Evolutionary conservation across 2,888 invertebrate genomes (phyloP).

Genomic region (Dolomedes plantarius): DNA sequence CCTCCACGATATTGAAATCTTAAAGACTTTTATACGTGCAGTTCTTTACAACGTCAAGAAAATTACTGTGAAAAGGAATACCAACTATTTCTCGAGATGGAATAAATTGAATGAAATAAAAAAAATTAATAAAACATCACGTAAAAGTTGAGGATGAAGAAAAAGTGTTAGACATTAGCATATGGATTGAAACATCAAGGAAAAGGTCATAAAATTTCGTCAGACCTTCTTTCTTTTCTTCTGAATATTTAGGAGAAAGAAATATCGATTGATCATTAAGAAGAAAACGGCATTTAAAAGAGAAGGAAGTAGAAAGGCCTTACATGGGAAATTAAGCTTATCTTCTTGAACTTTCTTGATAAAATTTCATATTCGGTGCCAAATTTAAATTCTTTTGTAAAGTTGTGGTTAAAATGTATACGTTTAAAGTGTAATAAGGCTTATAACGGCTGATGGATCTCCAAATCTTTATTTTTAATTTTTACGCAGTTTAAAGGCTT

Average conservation of each 20-base stretch:
- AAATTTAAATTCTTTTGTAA: no score
- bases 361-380: no score
- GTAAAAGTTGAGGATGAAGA: not conserved
- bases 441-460: no score
- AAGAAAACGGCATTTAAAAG: not conserved
- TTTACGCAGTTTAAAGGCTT: no score
- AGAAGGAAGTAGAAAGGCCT: no score
- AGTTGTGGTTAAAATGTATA: no score
- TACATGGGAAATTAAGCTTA: no score
- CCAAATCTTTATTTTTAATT: no score
- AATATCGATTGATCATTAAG: not conserved
- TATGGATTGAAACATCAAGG: not conserved
- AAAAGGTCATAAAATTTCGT: not conserved
- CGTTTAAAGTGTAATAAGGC: no score
- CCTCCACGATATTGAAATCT: not conserved
- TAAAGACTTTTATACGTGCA: not conserved
- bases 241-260: not conserved
- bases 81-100: not conserved
- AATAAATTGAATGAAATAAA: not conserved
- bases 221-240: not conserved
- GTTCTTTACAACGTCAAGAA: not conserved
- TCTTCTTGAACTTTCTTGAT: no score
- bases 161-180: not conserved
- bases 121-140: not conserved
- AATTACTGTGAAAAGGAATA: not conserved